Conservation (phyloP, 2,888 invertebrate species). For the Macaria liturata region DNA sequence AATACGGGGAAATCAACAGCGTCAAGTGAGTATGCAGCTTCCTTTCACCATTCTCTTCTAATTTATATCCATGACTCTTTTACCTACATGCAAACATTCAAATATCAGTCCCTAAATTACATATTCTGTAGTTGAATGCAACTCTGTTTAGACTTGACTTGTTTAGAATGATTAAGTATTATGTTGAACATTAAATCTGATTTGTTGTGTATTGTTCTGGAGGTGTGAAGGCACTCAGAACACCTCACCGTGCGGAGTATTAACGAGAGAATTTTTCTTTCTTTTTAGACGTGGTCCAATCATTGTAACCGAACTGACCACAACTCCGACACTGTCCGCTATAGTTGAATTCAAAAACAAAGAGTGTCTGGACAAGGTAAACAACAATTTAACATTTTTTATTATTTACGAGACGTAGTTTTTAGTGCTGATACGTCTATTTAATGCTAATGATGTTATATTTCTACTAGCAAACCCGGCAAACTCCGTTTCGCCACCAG, state of each 20-base stretch:
- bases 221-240: constrained; percentile 61
- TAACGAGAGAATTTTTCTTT: constrained; percentile 79
- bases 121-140: constrained; percentile 31
- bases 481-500: too few relatives aligned
- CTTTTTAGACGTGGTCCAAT: constrained; percentile 84
- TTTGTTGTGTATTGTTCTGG: constrained; percentile 44
- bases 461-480: too few relatives aligned
- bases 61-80: not conserved
- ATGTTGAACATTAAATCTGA: constrained; percentile 26
- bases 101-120: constrained; percentile 71
- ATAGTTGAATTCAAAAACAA: constrained; percentile 84
- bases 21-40: constrained; percentile 65
- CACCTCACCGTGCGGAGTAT: constrained; percentile 63
- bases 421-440: constrained; percentile 43
- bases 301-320: constrained; percentile 83
- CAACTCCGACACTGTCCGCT: constrained; percentile 83
- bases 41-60: not conserved
- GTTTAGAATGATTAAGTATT: constrained; percentile 18
- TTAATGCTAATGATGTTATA: constrained; percentile 56
- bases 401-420: constrained; percentile 44
- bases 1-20: constrained; percentile 68
- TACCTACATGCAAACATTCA: constrained; percentile 71
- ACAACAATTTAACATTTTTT: constrained; percentile 73
- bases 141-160: not conserved
- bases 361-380: constrained; percentile 83